A percentile compares a stretch with the other conserved stretches of the same genome.
Evolutionary conservation across 2,113 vertebrate species (phyloP).

Genomic region (Casuarius casuarius): DNA sequence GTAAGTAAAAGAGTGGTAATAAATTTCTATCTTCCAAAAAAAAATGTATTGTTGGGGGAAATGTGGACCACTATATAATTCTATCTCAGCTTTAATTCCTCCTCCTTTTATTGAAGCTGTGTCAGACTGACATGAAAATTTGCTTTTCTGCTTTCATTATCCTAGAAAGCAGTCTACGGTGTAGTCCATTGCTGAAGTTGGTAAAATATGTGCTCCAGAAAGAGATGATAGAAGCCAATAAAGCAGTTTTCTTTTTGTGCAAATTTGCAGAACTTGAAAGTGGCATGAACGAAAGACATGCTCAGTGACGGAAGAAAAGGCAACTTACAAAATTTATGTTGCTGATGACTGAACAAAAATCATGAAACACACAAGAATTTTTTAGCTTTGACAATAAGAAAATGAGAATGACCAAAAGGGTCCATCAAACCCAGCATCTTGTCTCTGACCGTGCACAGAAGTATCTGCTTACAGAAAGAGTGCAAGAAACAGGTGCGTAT

Average conservation of each 20-base stretch:
- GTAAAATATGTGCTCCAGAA: not conserved
- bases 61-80: not conserved
- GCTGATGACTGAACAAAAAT: not conserved
- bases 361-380: not conserved
- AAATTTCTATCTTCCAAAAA: not conserved
- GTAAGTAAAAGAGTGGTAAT: not conserved
- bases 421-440: not conserved
- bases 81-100: not conserved
- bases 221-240: not conserved
- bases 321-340: not conserved
- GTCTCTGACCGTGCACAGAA: not conserved
- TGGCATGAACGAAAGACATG: fast-evolving
- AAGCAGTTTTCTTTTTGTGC: not conserved
- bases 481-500: not conserved
- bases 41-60: not conserved
- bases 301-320: not conserved
- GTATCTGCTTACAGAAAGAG: not conserved
- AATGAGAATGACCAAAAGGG: not conserved
- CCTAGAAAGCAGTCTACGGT: not conserved
- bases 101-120: not conserved
- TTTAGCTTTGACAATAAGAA: not conserved
- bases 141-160: not conserved
- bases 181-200: not conserved
- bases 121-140: not conserved
- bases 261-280: not conserved